Percentiles rank a stretch among this genome's conserved stretches.
These are phyloP conservation scores for Monodelphis domestica DNA, from an alignment of 2,797 vertebrate genomes.

Conservation along the genomic window DNA sequence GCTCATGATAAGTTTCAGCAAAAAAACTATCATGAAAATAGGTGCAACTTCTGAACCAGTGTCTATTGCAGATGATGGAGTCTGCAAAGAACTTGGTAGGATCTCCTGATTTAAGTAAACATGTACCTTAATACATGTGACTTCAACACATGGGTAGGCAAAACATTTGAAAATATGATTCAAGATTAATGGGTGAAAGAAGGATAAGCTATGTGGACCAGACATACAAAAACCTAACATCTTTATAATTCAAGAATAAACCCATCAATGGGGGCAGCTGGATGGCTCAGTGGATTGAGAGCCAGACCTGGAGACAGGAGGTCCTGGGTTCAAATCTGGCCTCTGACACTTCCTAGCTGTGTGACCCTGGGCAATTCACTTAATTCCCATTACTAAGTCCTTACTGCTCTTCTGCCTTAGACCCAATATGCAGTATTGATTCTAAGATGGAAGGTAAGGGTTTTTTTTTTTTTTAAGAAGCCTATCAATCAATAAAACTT, in stretches of 20 bases:
- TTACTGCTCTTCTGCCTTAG: no score
- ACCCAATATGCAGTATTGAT: no score
- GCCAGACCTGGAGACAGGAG: no score
- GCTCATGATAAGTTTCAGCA: neutral
- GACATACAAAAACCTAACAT: neutral
- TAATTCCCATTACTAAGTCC: no score
- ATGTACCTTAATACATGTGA: neutral
- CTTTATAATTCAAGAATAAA: neutral
- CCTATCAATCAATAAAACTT: neutral
- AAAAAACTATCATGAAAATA: neutral
- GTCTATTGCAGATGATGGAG: neutral
- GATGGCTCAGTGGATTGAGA: no score
- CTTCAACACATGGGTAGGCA: neutral
- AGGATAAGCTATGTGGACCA: neutral
- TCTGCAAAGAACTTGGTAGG: neutral
- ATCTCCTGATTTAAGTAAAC: neutral
- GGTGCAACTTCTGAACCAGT: neutral
- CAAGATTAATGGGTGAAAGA: neutral
- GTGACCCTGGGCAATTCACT: no score
- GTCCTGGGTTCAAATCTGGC: no score
- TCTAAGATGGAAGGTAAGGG: no score
- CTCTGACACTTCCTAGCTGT: no score
- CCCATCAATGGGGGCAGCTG: no score
- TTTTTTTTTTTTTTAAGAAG: no score
- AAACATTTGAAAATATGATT: neutral